A percentile compares a stretch with the other conserved stretches of the same genome.
Conservation (phyloP, 2,888 invertebrate species). For the Volucella bombylans region DNA sequence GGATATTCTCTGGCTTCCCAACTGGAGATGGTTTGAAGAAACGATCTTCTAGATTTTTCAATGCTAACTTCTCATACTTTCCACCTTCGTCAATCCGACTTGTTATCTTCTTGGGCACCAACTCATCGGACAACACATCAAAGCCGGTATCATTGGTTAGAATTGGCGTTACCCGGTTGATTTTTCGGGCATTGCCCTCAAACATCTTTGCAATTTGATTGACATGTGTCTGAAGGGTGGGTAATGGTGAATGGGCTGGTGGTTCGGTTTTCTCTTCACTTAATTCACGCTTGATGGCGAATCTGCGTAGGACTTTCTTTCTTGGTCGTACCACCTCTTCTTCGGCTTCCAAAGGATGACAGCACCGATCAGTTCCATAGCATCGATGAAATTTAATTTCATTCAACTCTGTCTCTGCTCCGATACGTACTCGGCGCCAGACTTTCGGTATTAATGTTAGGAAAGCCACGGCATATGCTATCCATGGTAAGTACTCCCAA, state of each 20-base stretch:
- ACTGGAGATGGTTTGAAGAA: constrained; percentile 57
- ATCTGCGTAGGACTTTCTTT: constrained; percentile 78
- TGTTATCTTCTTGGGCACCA: constrained; percentile 44
- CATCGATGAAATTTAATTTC: constrained; percentile 79
- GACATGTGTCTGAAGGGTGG: constrained; percentile 78
- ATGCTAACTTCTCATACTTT: constrained; percentile 74
- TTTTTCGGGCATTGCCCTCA: constrained; percentile 79
- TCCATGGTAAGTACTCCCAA: constrained; percentile 78
- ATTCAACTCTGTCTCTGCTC: constrained; percentile 78
- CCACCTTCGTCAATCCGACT: constrained; percentile 45
- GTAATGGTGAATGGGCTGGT: constrained; percentile 55
- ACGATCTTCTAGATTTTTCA: constrained; percentile 74
- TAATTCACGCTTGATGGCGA: constrained; percentile 78
- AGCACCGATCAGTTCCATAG: constrained; percentile 80
- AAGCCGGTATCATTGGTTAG: constrained; percentile 75
- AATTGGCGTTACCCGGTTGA: constrained; percentile 78
- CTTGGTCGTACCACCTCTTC: constrained; percentile 68
- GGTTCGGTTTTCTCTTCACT: constrained; percentile 39
- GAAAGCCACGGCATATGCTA: constrained; percentile 78
- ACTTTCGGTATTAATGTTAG: constrained; percentile 80
- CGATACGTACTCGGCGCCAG: constrained; percentile 77
- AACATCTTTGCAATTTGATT: constrained; percentile 81
- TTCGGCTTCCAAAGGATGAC: constrained; percentile 76
- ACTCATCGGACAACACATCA: constrained; percentile 26
- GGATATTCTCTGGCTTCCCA: constrained; percentile 74